Conservation (phyloP, 1,140 invertebrate genomes). For the Pachyrhynchus sulphureomaculatus region DNA sequence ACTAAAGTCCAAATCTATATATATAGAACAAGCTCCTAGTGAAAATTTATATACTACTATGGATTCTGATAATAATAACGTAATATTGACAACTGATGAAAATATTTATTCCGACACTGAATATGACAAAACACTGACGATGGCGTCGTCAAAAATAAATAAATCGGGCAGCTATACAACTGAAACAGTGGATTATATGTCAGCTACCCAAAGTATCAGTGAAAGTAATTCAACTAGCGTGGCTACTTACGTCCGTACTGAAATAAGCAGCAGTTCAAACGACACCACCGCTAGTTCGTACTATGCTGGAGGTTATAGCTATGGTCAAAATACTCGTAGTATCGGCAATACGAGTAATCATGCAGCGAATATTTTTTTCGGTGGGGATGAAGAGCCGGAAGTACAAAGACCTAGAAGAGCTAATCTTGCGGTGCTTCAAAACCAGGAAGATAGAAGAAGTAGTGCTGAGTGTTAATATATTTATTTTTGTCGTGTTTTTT, state of each 20-base stretch:
- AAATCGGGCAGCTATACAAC: not conserved
- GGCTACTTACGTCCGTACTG: not conserved
- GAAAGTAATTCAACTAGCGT: not conserved
- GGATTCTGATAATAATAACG: too few relatives aligned
- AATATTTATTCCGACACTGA: too few relatives aligned
- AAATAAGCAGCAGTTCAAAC: not conserved
- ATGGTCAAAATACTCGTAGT: not conserved
- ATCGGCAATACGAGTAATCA: slow-evolving; percentile 36
- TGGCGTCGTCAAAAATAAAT: not conserved
- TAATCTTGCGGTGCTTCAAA: slow-evolving; percentile 9
- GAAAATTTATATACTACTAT: too few relatives aligned
- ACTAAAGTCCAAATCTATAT: slow-evolving; percentile 8
- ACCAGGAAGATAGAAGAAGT: slow-evolving; percentile 11
- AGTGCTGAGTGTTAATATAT: slow-evolving; percentile 18
- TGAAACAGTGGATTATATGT: not conserved
- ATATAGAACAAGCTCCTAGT: not conserved
- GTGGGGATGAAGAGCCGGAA: slow-evolving; percentile 27
- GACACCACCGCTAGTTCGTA: not conserved
- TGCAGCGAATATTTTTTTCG: slow-evolving; percentile 47
- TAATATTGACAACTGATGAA: too few relatives aligned
- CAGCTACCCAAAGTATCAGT: not conserved
- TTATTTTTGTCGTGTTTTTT: not conserved
- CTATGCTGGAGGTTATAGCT: not conserved
- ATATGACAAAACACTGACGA: too few relatives aligned
- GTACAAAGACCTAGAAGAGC: slow-evolving; percentile 28